phyloP scores from a whole-genome alignment of 2,797 vertebrate genomes.

The Gambusia yucatana region DNA sequence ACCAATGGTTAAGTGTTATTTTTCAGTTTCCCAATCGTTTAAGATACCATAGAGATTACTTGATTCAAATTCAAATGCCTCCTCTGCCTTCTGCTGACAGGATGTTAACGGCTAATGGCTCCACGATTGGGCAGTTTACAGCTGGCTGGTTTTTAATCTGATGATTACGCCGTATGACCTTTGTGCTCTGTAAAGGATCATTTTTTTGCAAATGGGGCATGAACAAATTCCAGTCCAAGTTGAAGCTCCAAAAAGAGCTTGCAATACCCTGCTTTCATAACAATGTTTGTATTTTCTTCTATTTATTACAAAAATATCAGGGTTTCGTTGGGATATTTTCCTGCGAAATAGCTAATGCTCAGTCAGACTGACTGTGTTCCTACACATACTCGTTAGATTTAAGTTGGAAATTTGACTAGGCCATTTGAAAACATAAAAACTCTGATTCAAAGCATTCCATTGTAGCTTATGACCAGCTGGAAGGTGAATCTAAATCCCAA shows the following conservation, averaged over 20 bases:
- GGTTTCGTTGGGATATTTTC: background rate
- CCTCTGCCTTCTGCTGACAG: conserved; percentile 48
- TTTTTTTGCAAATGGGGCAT: conserved; percentile 39
- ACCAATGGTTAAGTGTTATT: background rate
- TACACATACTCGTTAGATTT: background rate
- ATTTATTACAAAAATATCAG: background rate
- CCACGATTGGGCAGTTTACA: conserved; percentile 61
- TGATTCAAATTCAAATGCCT: conserved; percentile 37
- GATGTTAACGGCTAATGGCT: conserved; percentile 55
- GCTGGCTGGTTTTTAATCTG: conserved; percentile 55
- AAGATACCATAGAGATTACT: conserved; percentile 2
- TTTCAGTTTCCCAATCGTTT: conserved; percentile 2
- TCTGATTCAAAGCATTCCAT: background rate
- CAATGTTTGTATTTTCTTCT: background rate
- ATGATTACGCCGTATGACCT: conserved; percentile 49
- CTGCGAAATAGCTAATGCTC: background rate
- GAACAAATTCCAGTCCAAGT: conserved; percentile 29
- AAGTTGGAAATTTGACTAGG: background rate
- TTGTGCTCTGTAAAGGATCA: conserved; percentile 46
- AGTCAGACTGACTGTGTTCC: background rate
- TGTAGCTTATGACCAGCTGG: background rate
- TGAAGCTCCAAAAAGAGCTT: background rate
- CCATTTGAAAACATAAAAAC: background rate
- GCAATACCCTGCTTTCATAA: background rate
- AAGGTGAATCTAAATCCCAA: background rate